Conservation (phyloP, 1,140 invertebrate genomes). For the Aradophagus sp. region DNA sequence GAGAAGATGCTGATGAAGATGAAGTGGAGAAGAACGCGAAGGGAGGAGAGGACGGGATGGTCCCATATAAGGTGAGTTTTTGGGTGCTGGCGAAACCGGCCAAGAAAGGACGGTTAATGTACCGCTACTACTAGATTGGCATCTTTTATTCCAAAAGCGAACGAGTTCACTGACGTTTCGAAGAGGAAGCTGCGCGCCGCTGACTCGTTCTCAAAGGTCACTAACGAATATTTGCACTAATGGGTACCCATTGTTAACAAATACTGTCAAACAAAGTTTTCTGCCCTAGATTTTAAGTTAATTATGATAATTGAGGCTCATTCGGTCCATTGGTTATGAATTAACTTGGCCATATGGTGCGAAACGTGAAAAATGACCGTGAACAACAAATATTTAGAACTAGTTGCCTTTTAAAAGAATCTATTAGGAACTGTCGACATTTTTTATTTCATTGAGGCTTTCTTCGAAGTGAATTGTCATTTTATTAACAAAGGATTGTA, state of each 20-base stretch:
- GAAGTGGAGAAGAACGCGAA: constrained; percentile 1
- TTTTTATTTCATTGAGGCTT: no score
- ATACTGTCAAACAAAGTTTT: no score
- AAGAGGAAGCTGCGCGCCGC: constrained; percentile 36
- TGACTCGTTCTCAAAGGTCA: constrained; percentile 48
- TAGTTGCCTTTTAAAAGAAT: no score
- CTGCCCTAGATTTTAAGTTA: no score
- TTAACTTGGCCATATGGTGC: no score
- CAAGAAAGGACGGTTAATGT: constrained; percentile 59
- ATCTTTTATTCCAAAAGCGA: constrained; percentile 56
- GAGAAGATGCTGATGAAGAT: constrained; percentile 26
- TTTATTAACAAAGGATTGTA: no score
- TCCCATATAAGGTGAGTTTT: constrained; percentile 36
- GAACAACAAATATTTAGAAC: no score
- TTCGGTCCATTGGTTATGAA: no score
- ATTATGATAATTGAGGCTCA: no score
- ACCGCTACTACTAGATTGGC: constrained; percentile 58
- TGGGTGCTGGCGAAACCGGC: constrained; percentile 57
- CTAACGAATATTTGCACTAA: constrained; percentile 38
- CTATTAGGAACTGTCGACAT: no score
- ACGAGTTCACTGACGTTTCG: constrained; percentile 54
- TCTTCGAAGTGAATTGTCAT: no score
- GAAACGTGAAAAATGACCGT: no score
- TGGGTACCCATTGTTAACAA: not conserved
- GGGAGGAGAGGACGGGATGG: constrained; percentile 12